Conservation (phyloP, 1,140 invertebrate species). For the Dreissena rostriformis region DNA sequence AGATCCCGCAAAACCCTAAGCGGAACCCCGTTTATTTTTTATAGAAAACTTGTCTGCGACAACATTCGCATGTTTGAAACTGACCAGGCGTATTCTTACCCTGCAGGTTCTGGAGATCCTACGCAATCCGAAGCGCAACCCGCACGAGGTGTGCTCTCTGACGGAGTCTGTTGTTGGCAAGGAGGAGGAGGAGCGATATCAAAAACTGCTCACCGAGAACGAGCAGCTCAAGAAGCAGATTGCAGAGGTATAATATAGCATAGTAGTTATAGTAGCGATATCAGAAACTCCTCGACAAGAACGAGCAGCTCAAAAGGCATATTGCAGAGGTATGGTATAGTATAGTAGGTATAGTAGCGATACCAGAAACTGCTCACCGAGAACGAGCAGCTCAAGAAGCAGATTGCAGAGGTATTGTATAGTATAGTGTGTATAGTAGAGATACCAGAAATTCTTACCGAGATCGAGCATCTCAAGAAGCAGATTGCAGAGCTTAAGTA, state of each 20-base stretch:
- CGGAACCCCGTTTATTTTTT: no score
- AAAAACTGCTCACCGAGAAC: slow-evolving; percentile 96
- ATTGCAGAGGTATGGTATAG: slow-evolving; percentile 88
- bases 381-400: slow-evolving; percentile 97
- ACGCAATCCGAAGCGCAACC: slow-evolving; percentile 66
- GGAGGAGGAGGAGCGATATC: slow-evolving; percentile 94
- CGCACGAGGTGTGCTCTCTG: slow-evolving; percentile 68
- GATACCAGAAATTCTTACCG: no score
- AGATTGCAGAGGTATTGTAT: slow-evolving; percentile 96
- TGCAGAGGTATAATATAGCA: slow-evolving; percentile 93
- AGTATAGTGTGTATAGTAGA: no score
- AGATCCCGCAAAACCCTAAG: no score
- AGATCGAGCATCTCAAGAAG: no score
- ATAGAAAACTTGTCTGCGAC: no score
- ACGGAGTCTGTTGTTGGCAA: slow-evolving; percentile 92
- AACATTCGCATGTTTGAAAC: no score
- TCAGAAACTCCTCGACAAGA: no score
- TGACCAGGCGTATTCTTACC: no score
- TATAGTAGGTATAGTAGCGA: slow-evolving; percentile 94
- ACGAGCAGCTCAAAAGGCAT: no score
- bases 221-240: slow-evolving; percentile 97
- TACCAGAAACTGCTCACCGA: slow-evolving; percentile 96
- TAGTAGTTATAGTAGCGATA: no score
- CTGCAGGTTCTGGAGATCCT: slow-evolving; percentile 71
- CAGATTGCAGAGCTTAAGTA: slow-evolving; percentile 86